phyloP scores from a whole-genome alignment of 1,140 invertebrate genomes.

The Amphibalanus amphitrite region DNA sequence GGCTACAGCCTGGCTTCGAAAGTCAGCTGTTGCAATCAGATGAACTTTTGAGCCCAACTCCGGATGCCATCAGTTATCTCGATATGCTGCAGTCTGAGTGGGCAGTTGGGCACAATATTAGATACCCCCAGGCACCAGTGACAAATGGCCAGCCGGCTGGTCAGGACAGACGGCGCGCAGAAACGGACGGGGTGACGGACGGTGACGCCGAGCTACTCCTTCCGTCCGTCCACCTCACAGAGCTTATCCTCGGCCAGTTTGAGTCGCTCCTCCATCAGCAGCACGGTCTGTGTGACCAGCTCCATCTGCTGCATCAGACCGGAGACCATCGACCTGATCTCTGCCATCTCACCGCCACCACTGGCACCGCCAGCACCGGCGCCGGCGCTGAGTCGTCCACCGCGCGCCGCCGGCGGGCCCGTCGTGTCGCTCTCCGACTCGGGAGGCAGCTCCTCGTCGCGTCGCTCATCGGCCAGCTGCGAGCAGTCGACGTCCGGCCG shows the following conservation, averaged over 20 bases:
- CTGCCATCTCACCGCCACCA: not conserved
- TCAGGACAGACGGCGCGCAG: no score
- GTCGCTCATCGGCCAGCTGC: conserved; percentile 9
- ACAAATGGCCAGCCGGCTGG: no score
- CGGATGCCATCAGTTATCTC: no score
- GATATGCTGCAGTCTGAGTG: no score
- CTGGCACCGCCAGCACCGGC: no score
- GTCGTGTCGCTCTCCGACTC: not conserved
- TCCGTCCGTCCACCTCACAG: conserved; percentile 10
- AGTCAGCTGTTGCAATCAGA: no score
- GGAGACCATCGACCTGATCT: not conserved
- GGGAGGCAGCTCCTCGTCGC: conserved; percentile 4
- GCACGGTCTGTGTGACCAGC: conserved; percentile 27
- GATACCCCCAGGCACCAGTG: no score
- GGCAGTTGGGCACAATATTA: no score
- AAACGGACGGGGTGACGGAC: no score
- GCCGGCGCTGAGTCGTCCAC: not conserved
- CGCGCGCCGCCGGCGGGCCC: no score
- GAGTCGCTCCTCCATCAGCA: conserved; percentile 32
- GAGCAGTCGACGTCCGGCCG: conserved; percentile 13
- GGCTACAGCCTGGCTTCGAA: no score
- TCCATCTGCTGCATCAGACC: conserved; percentile 20
- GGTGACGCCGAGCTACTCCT: conserved; percentile 13
- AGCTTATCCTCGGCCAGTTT: conserved; percentile 32
- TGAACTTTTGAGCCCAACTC: no score